phyloP scores from a whole-genome alignment of 2,113 vertebrate species.

The Eulemur rufifrons region DNA sequence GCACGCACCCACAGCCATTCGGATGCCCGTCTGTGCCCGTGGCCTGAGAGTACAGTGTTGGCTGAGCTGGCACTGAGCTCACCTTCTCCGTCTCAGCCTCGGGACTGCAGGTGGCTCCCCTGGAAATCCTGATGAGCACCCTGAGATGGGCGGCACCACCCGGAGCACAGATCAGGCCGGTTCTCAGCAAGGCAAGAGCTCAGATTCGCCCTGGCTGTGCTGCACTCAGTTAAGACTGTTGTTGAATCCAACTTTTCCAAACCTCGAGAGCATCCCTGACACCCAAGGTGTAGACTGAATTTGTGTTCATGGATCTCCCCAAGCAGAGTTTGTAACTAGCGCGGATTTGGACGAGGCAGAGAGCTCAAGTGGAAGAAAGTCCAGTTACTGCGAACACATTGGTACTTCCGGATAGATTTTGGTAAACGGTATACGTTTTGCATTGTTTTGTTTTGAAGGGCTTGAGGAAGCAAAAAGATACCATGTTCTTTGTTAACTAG shows the following conservation, averaged over 20 bases:
- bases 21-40: neutral
- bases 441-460: neutral
- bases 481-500: neutral
- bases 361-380: neutral
- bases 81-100: neutral
- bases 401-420: neutral
- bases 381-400: neutral
- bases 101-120: fast-evolving
- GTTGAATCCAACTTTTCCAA: neutral
- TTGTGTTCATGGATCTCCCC: too few species aligned
- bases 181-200: neutral
- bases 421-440: neutral
- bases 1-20: fast-evolving
- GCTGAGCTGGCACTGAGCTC: fast-evolving
- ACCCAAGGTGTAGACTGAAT: fast-evolving
- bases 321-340: fast-evolving
- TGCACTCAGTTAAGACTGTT: fast-evolving
- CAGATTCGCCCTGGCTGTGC: fast-evolving
- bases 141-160: neutral
- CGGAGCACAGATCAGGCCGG: neutral
- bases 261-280: neutral
- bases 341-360: too few species aligned
- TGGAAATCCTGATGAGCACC: slow-evolving; percentile 18
- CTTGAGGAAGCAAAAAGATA: neutral
- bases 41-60: fast-evolving